Evolutionary conservation across 2,888 invertebrate genomes (phyloP), one percentile per base, ranked within the genome.

Genomic region (Drosophila ezoana): DNA sequence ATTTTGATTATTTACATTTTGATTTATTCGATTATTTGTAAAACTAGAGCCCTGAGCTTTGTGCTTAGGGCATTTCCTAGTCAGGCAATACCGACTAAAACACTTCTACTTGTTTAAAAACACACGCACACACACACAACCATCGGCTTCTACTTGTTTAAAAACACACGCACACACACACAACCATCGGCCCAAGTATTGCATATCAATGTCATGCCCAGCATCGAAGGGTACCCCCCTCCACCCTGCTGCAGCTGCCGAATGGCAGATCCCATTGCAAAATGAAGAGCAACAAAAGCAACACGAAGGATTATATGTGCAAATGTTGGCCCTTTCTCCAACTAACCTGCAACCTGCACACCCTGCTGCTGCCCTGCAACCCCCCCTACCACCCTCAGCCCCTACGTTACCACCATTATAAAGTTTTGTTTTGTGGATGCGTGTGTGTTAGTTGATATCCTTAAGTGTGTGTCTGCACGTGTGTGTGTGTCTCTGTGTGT

Each of bases 401-500:
- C 45, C 48, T 40, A 56, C 61, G 10, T 33, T 23, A 48, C 54
- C 41, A 47, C 54, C 65, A 54, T 66, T 60, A 71, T 72, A 65
- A 88, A 82, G 65, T 52, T 62, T 72, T 67, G 43, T 65, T 58
- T 48, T 63, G 45, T 49, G 33, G 37, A 33, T 53, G 68, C 57
- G 64, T 64, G 72, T 74, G 58, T 78, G 76, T 57, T 60, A 70
- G 66, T 35, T 65, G 83, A 83, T 87, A 86, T 66, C 58, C 69
- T 67, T 84, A 49, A 61, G 37, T 38, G 38, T 40, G 49, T 37
- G 47, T n/a, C 6, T 33, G 43, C n/a, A 13, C 8, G 14, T 37
- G 35, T 28, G 37, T 20, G 38, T 41, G 52, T 45, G 62, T 69
- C 60, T 44, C 52, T 43, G 53, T 48, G 53, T 13, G 23, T 49